These are phyloP conservation scores for Crossocerus cetratus DNA, from an alignment of 2,888 invertebrate species.

Conservation along the genomic window DNA sequence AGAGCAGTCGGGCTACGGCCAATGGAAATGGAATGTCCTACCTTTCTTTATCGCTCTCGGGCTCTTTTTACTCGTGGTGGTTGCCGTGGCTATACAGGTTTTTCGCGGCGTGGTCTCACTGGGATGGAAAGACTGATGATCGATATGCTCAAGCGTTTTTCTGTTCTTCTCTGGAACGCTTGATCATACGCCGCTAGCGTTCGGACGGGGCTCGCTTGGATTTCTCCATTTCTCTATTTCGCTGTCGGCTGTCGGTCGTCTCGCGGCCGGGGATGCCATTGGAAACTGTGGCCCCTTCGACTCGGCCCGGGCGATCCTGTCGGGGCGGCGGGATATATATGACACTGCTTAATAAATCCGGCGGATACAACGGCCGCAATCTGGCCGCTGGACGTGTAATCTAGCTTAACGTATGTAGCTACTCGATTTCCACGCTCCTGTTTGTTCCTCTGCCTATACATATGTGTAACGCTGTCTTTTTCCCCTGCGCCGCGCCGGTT, in stretches of 20 bases:
- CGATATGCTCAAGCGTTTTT: slow-evolving; percentile 31
- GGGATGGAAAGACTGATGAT: slow-evolving; percentile 25
- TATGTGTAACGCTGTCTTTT: not conserved
- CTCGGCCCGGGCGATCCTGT: not conserved
- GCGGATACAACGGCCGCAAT: slow-evolving; percentile 52
- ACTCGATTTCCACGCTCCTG: slow-evolving; percentile 60
- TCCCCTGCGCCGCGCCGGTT: not conserved
- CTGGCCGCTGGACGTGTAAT: slow-evolving; percentile 58
- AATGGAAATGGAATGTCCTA: not conserved
- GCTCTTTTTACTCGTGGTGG: not conserved
- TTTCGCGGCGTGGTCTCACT: slow-evolving; percentile 32
- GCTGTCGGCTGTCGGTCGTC: not conserved
- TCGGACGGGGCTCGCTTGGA: slow-evolving; percentile 20
- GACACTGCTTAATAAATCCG: slow-evolving; percentile 60
- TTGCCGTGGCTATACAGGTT: slow-evolving; percentile 2
- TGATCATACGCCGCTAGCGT: slow-evolving; percentile 25
- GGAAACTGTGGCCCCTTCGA: slow-evolving; percentile 50
- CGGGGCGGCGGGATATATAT: slow-evolving; percentile 33
- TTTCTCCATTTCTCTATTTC: slow-evolving; percentile 8
- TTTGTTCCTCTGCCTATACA: slow-evolving; percentile 60
- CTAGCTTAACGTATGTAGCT: slow-evolving; percentile 59
- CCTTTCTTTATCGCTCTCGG: not conserved
- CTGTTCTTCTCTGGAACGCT: slow-evolving; percentile 13
- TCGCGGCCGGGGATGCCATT: slow-evolving; percentile 17
- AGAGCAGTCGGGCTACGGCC: not conserved